These are phyloP conservation scores for Sus scrofa DNA, from an alignment of 2,113 vertebrate species.

Conservation along the genomic window DNA sequence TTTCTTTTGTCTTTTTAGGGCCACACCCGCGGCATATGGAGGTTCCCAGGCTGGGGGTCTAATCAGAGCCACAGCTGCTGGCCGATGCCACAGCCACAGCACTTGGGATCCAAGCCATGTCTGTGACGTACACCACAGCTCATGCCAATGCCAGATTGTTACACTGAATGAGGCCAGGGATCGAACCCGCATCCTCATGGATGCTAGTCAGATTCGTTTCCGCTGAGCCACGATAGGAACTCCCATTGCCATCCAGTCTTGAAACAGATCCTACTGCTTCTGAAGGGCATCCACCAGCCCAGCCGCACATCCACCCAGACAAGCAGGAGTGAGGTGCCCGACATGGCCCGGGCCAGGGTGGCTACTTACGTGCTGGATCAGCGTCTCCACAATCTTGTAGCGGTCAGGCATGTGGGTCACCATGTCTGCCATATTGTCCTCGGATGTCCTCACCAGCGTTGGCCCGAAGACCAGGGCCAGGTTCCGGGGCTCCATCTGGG, in stretches of 20 bases:
- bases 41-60: too few species aligned
- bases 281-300: not conserved
- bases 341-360: accelerated
- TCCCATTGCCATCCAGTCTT: not conserved
- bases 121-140: too few species aligned
- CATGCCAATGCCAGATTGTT: too few species aligned
- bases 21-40: too few species aligned
- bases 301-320: accelerated
- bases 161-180: too few species aligned
- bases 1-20: too few species aligned
- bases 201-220: too few species aligned
- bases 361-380: constrained; percentile 95
- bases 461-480: constrained; percentile 98
- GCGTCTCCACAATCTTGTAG: constrained; percentile 98
- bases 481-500: constrained; percentile 98
- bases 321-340: not conserved
- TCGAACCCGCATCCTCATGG: too few species aligned
- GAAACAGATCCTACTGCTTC: not conserved
- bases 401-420: constrained; percentile 99
- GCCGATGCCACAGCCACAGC: too few species aligned
- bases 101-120: too few species aligned
- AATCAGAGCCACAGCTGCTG: too few species aligned
- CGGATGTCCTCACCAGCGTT: constrained; percentile 95
- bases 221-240: too few species aligned
- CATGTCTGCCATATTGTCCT: constrained; percentile 99